These are phyloP conservation scores for Notoglanidium macrostoma DNA, from an alignment of 2,797 vertebrate genomes.

Conservation along the genomic window DNA sequence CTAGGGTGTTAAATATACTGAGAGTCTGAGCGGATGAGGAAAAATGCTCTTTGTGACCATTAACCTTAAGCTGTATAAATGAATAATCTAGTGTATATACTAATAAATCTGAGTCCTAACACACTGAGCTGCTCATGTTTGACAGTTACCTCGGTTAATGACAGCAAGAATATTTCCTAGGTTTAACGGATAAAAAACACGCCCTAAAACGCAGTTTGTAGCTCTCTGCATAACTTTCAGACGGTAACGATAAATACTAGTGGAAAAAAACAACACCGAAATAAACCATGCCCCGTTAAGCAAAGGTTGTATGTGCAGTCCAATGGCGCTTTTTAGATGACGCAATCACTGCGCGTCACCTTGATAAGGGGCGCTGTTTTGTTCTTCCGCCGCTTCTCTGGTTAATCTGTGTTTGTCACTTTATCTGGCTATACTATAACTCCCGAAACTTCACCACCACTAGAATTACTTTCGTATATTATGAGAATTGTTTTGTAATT, in stretches of 20 bases:
- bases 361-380: neutral
- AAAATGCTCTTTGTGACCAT: neutral
- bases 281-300: neutral
- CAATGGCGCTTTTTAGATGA: slow-evolving; percentile 62
- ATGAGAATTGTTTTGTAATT: neutral
- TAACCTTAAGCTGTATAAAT: neutral
- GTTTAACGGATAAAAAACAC: slow-evolving; percentile 37
- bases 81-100: neutral
- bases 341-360: slow-evolving; percentile 45
- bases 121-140: neutral
- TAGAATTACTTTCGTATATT: neutral
- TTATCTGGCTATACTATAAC: neutral
- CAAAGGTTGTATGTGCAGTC: slow-evolving; percentile 29
- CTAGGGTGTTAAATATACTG: neutral
- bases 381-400: slow-evolving; percentile 4
- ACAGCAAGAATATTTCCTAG: slow-evolving; percentile 51
- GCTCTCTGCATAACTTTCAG: slow-evolving; percentile 61
- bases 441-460: neutral
- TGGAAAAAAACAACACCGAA: neutral
- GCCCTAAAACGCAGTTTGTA: slow-evolving; percentile 16
- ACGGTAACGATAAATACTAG: neutral
- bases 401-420: neutral
- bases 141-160: slow-evolving; percentile 65
- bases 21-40: neutral
- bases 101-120: neutral